Conservation (phyloP, 2,888 invertebrate species). For the Chrysomela aeneicollis region DNA sequence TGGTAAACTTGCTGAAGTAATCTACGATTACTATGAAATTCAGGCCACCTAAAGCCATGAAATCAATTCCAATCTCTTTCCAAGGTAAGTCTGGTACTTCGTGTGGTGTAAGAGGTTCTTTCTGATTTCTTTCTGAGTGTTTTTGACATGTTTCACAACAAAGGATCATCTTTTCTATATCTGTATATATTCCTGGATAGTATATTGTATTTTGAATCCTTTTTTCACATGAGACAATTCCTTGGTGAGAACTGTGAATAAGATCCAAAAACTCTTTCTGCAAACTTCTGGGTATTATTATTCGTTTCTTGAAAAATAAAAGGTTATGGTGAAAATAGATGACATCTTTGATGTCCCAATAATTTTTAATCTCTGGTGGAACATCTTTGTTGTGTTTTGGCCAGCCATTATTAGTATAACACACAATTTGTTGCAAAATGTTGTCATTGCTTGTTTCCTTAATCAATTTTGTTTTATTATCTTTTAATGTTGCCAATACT, state of each 20-base stretch:
- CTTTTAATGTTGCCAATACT: slow-evolving; percentile 11
- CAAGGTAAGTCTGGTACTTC: slow-evolving; percentile 27
- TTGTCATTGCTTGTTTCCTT: slow-evolving; percentile 1
- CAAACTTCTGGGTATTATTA: slow-evolving; percentile 10
- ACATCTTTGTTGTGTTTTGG: too few relatives aligned
- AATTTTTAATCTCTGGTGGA: too few relatives aligned
- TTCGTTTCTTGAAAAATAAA: slow-evolving; percentile 14
- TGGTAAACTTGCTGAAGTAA: slow-evolving; percentile 1
- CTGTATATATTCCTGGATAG: slow-evolving; percentile 40
- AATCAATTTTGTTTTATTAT: slow-evolving; percentile 16
- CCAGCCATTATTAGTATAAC: too few relatives aligned
- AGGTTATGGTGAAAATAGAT: slow-evolving; percentile 11
- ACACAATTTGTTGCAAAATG: not conserved
- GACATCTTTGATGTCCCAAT: too few relatives aligned
- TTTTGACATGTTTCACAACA: slow-evolving; percentile 26
- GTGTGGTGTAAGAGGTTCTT: slow-evolving; percentile 22
- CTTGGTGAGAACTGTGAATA: slow-evolving; percentile 21
- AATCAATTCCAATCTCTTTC: slow-evolving; percentile 31
- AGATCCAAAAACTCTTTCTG: slow-evolving; percentile 19
- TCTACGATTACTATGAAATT: slow-evolving; percentile 25
- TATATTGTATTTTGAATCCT: slow-evolving; percentile 41
- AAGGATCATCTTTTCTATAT: slow-evolving; percentile 39
- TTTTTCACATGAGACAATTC: slow-evolving; percentile 29
- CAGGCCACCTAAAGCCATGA: slow-evolving; percentile 21
- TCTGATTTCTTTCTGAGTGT: slow-evolving; percentile 23